Evolutionary conservation across 2,797 vertebrate genomes (phyloP), one percentile per base, ranked within the genome.

Genomic region (Holocentrus rufus): DNA sequence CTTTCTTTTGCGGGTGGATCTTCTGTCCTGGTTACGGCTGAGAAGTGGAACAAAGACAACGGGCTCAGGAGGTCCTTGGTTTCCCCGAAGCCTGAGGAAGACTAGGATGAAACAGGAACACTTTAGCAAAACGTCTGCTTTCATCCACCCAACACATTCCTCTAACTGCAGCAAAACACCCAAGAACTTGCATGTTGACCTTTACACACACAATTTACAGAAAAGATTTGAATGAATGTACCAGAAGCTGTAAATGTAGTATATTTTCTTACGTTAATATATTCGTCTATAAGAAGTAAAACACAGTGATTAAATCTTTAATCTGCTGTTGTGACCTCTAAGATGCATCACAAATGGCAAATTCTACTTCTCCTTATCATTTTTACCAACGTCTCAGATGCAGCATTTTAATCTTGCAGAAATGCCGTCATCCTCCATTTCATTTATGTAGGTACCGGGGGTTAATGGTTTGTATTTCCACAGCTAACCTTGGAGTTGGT

Each of bases 1-100:
- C 98, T 90, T 54, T 94, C 80, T 81, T 84, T 76, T 1, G 94
- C 81, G 50, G 93, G 94, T 1, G 94, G 89, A 2, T 95, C 94
- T 67, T 89, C 92, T 79, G 93, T 92, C 50, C 87, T 93, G 17
- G 90, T 92, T 5, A 98, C 91, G 0, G 97, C 96, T 2, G 95
- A 93, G 86, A 99, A 99, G 49, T 84, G 91, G 87, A 99, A 96
- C 68, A 99, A 90, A 59, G 96, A 95, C 62, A 94, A 31, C 0
- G 97, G 98, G 81, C 91, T 96, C 86, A 99, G 93, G 80, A 99
- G 92, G 81, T 96, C 93, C 1, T 85, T 69, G 4, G 95, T 91
- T 47, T 93, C 91, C 60, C 86, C 91, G 59, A 94, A 90, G 0
- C 92, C 94, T 20, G 92, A 95, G 8, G 92, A 77, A 0, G 90